Conservation (phyloP, 2,113 vertebrate genomes). For the Tinamus guttatus region DNA sequence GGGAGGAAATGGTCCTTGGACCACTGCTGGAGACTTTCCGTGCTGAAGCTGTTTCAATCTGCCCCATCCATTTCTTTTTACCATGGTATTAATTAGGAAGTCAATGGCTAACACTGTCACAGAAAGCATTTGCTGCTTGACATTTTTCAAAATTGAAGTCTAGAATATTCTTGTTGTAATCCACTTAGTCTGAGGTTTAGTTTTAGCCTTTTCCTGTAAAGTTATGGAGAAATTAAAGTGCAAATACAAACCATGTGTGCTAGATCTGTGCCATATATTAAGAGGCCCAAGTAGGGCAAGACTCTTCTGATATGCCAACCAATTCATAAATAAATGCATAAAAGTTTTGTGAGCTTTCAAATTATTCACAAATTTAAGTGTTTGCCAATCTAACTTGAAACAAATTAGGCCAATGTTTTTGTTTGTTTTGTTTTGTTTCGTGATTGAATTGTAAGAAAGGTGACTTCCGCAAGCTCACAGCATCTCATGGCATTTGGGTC, state of each 20-base stretch:
- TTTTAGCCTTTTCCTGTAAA: not conserved
- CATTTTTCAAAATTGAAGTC: not conserved
- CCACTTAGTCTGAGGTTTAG: not conserved
- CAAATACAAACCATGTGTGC: not conserved
- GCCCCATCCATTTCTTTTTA: not conserved
- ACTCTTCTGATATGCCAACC: not conserved
- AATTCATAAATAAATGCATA: not conserved
- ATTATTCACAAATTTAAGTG: not conserved
- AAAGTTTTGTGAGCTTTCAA: not conserved
- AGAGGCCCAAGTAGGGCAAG: not conserved
- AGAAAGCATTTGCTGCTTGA: not conserved
- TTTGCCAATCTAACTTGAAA: not conserved
- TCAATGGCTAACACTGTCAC: not conserved
- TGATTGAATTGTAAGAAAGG: not conserved
- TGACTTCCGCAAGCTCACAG: not conserved
- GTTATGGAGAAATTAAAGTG: not conserved
- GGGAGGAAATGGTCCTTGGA: not conserved
- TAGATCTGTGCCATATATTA: not conserved
- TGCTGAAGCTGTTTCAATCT: not conserved
- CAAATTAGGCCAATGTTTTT: not conserved
- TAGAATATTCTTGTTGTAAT: not conserved
- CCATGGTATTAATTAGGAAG: not conserved
- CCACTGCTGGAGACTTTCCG: not conserved
- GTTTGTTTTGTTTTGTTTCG: too few relatives aligned
- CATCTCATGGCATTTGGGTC: not conserved